Evolutionary conservation across 2,888 invertebrate genomes (phyloP).

Genomic region (Dryobotodes eremita): DNA sequence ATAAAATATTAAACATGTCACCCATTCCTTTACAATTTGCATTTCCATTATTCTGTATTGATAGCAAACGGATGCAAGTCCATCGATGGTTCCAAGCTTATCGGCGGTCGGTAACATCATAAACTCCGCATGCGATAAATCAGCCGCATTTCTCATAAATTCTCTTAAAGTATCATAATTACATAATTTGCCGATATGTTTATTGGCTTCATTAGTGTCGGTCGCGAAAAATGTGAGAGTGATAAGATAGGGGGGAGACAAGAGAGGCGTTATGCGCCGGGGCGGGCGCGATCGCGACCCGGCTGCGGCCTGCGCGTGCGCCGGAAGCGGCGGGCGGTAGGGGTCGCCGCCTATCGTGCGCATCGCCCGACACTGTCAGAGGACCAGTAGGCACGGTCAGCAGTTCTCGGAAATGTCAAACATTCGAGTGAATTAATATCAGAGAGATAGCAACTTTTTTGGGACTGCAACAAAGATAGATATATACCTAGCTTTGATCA

Average conservation of each 20-base stretch:
- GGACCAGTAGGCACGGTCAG: constrained; percentile 56
- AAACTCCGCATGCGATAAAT: constrained; percentile 71
- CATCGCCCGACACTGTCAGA: constrained; percentile 59
- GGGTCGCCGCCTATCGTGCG: constrained; percentile 77
- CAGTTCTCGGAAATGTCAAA: constrained; percentile 61
- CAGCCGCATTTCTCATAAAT: constrained; percentile 70
- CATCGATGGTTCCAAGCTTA: constrained; percentile 51
- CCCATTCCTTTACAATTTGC: background rate
- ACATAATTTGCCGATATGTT: constrained; percentile 80
- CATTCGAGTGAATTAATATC: constrained; percentile 28
- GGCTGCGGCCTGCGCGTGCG: constrained; percentile 62
- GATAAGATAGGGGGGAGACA: constrained; percentile 88
- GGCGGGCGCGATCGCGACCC: constrained; percentile 65
- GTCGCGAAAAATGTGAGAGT: constrained; percentile 88
- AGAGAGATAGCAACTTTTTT: constrained; percentile 38
- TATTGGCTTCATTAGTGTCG: constrained; percentile 84
- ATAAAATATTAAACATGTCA: constrained; percentile 2
- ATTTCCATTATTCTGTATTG: background rate
- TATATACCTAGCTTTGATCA: background rate
- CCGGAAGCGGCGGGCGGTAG: constrained; percentile 76
- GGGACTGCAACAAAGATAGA: constrained; percentile 34
- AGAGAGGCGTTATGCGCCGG: constrained; percentile 80
- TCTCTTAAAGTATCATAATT: constrained; percentile 78
- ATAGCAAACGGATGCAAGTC: constrained; percentile 38
- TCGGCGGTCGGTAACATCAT: constrained; percentile 68